Base-by-base conservation (phyloP, 35 echinoderm and acorn worm genomes). In the Strongylocentrotus purpuratus region DNA sequence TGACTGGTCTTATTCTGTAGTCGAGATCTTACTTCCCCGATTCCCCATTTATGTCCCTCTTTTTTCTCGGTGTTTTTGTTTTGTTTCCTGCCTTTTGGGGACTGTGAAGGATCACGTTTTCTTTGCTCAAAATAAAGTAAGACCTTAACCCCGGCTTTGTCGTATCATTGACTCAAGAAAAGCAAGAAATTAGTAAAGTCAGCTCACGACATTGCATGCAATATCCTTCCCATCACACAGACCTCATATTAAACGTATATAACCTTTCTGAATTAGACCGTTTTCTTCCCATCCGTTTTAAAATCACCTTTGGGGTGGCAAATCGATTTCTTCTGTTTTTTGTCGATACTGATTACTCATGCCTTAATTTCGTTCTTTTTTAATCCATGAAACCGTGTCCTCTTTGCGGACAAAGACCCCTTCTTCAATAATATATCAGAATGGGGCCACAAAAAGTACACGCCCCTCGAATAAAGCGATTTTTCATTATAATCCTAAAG, bases 291-390 rank as follows among this genome's bases (percentile, higher is more conserved):
- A 78, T 78, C 65, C 65, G 65, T 78, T 78, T 78, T 22, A 8
- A 78, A 78, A 28, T n/a, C 20, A 22, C 65, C 28, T 78, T 78
- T 78, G 2, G 7, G 20, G 22, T 28, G 7, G 20, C 20, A 78
- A 7, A 78, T 78, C 22, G 65, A 78, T 78, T 78, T n/a, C 22
- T 78, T n/a, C 65, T 78, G 22, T 78, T 78, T 70, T 41, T 78
- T 78, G 20, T 78, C 65, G 20, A 78, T 78, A 78, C 20, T 28
- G 65, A 78, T 78, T 78, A 78, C 65, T 78, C 25, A 22, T 78
- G 65, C 65, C 65, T 78, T 78, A 78, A 78, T 78, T 78, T 78
- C 65, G 65, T n/a, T 78, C 65, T n/a, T 28, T 78, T 70, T 78
- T n/a, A 4, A 78, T 0, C 7, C 65, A 78, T 78, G 28, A 78